Base-by-base conservation (phyloP, 1,140 invertebrate genomes). In the Dendrolimus kikuchii region DNA sequence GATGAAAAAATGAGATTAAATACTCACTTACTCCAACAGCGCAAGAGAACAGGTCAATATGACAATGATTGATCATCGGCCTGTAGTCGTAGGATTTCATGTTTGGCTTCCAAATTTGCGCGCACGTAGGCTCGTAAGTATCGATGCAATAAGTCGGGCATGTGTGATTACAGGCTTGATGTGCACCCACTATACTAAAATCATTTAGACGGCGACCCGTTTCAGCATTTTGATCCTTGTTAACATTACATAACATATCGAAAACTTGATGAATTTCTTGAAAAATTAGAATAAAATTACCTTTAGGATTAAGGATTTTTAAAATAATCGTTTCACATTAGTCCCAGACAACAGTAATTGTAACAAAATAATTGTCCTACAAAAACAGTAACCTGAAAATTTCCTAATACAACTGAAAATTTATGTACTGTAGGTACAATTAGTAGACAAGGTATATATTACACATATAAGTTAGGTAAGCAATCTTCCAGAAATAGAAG, bases 11-110 rank as follows among this genome's bases (percentile, higher is more conserved):
- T 1, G 1, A 23, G 23, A 23, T 2, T 23, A 23, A 23, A 44
- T 62, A 82, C 79, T 80, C 59, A 85, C 81, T 85, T 5, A 76
- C 63, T 44, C 77, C 79, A 46, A 66, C 42, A 4, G 74, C 59
- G 54, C 81, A 85, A 0, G 81, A 85, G 38, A 67, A 71, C 60
- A 85, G 55, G 39, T 85, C 81, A 7, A 80, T 72, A 51, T 85
- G 81, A 46, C 81, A 85, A 53, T 85, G 81, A 44, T 85, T 85
- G 7, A 85, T 69, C 76, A 85, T 81, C 0, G 71, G 67, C 38
- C 66, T 65, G 44, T 68, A 70, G 0, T 48, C 59, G 38, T 64
- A 74, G 0, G 49, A 53, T 9, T 62, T 49, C 57, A 67, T 71
- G 5, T 68, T 57, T 0, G 55, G 38, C 6, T 65, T 68, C 81